Evolutionary conservation across 92 coral and sea anemone species (phyloP), one percentile per base, ranked within the genome.

Genomic region (Ricordea florida): DNA sequence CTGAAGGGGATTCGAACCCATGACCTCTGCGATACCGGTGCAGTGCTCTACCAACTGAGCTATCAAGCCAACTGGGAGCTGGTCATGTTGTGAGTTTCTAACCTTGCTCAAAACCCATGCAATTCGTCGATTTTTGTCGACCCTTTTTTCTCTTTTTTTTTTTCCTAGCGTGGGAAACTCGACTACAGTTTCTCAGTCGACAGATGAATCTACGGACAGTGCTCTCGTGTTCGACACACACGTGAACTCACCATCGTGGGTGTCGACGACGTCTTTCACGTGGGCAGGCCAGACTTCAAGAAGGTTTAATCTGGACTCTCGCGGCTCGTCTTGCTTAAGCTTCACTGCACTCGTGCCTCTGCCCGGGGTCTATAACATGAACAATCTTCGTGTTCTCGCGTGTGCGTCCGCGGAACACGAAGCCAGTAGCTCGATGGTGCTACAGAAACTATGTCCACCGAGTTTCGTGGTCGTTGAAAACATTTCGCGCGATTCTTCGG

Each of bases 241-340:
- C 5, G 70, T 65, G 13, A 59, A 76, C 47, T 65, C 57, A 4
- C 62, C 28, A n/a, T 29, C 26, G 1, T 77, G 33, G n/a, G 30
- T 69, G 17, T 59, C 83, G 22, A 84, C 76, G 0, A 68, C 56
- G 46, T 78, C 94, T 1, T 92, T 94, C 57, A 65, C 90, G 2
- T 88, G 97, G 90, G 86, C 89, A 37, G 98, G 98, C 0, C 97
- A 82, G 67, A 82, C 94, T 2, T 94, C 98, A 14, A 75, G 86
- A 16, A 78, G 93, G 70, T 83, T 88, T 48, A 86, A 68, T 6
- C 46, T 94, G 26, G 72, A 58, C 31, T 89, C 94, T 15, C 74
- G 74, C 63, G 80, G 76, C 32, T 81, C 94, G 1, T 65, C 84
- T 11, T 37, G 63, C 25, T 81, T 94, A 32, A 46, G 56, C n/a